Base-by-base conservation (phyloP, 2,888 invertebrate genomes). In the Adelognathus sp. region DNA sequence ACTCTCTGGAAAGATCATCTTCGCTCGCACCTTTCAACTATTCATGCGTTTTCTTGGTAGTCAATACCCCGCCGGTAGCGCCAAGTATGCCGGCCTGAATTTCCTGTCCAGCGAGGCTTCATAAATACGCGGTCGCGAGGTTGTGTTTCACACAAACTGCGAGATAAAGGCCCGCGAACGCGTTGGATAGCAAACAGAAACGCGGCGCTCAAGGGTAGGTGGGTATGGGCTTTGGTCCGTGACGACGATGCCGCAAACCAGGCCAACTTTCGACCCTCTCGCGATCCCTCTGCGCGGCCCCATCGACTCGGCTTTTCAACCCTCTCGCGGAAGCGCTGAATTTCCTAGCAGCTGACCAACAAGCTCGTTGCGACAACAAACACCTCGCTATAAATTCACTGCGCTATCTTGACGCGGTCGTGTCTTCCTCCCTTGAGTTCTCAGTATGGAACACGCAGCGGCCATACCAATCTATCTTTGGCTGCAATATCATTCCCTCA, bases 121-220 rank as follows among this genome's bases (percentile, higher is more conserved):
- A 82, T 84, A 87, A 86, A 86, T 87, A 86, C 81, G 81, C 79
- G 79, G 81, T 72, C 80, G 81, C 80, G 81, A 79, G 74, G 44
- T 52, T 64, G 60, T 64, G 60, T 74, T 78, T 74, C 58, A 78
- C 63, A 64, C 58, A 41, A 46, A 33, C 58, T 18, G n/a, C n/a
- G 44, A 64, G 64, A 78, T 74, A 64, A 80, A 69, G 24, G 52
- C 66, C n/a, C n/a, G 64, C 52, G 39, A 73, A 56, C 60, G 24
- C 75, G 60, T 33, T 63, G 67, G 54, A 56, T 36, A 18, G 77
- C 63, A 46, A 24, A 78, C 79, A 64, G 56, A 72, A 70, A 54
- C 61, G 56, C 24, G 52, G 41, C 14, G 21, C 39, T n/a, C 36
- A 44, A 41, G 16, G 21, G 41, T 67, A 58, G 58, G n/a, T n/a